Evolutionary conservation across 2,888 invertebrate genomes (phyloP).

Genomic region (Scaptomyza reducta): DNA sequence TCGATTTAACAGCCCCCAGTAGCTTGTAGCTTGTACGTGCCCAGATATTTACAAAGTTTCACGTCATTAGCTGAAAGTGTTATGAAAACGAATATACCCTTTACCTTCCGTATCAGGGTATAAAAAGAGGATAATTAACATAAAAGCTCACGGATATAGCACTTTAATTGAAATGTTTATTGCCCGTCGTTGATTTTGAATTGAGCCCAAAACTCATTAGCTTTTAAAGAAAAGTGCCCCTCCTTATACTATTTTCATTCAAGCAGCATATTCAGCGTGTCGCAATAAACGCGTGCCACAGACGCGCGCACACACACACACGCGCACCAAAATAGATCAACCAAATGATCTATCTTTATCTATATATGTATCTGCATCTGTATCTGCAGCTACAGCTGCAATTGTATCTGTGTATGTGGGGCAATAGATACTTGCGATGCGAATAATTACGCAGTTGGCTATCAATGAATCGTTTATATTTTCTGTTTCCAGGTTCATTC

Average conservation of each 20-base stretch:
- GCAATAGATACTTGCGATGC: conserved; percentile 24
- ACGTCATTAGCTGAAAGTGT: no score
- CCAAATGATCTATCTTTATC: not conserved
- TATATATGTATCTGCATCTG: conserved; percentile 3
- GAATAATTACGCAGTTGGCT: not conserved
- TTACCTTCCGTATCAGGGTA: no score
- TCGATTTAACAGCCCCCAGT: no score
- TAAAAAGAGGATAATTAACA: no score
- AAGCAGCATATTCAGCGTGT: conserved; percentile 3
- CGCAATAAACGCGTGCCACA: conserved; percentile 33
- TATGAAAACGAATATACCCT: no score
- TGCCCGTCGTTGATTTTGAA: not conserved
- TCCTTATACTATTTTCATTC: not conserved
- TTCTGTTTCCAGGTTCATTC: conserved; percentile 38
- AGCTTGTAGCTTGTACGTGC: no score
- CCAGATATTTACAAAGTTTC: no score
- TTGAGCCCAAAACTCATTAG: not conserved
- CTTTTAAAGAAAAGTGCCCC: not conserved
- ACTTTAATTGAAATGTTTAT: not conserved
- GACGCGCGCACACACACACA: not conserved
- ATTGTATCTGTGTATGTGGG: conserved; percentile 21
- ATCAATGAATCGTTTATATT: conserved; percentile 28
- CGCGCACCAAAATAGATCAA: conserved; percentile 37
- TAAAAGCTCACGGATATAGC: no score
- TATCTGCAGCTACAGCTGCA: no score